Base-by-base conservation (phyloP, 2,113 vertebrate genomes). In the Bungarus multicinctus region DNA sequence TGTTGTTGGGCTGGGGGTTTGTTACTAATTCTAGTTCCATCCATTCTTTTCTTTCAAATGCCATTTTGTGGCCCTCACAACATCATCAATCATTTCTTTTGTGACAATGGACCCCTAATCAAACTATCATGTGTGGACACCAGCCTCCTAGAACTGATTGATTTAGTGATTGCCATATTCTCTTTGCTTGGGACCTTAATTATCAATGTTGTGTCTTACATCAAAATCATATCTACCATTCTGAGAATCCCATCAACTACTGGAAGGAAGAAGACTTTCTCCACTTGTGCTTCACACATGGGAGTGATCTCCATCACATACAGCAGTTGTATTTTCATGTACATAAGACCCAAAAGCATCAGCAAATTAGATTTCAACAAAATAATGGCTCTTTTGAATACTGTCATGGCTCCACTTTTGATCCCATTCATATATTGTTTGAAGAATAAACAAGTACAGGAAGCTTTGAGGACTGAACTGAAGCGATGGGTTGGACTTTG, bases 31-130 rank as follows among this genome's bases (percentile, higher is more conserved):
- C 93, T 96, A 22, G 89, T 47, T 39, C 89, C 60, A 20, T 11
- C 20, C n/a, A 20, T 25, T 39, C 2, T 22, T 7, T 39, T 93
- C 58, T 92, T 94, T 7, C 93, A 92, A 2, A 85, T 96, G 90
- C 94, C 96, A 34, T 96, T 95, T 57, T 96, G 96, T 90, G 92
- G 95, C 60, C 50, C 86, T 89, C 25, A 57, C 69, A 57, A 55
- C 69, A 20, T 39, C 69, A 18, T 81, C 69, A 39, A 81, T 20
- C 69, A 81, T 81, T 81, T 81, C 34, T 89, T 43, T 55, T 89
- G 88, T 89, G 88, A 89, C 88, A 89, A 27, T 7, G 88, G 54
- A 25, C 34, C 34, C 5, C 3, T 89, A 23, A 57, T 89, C 54
- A 43, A 57, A 57, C 54, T 89, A 11, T 34, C 88, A 11, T 89